Evolutionary conservation across 2,888 invertebrate genomes (phyloP).

Genomic region (Lithophane semibrunnea): DNA sequence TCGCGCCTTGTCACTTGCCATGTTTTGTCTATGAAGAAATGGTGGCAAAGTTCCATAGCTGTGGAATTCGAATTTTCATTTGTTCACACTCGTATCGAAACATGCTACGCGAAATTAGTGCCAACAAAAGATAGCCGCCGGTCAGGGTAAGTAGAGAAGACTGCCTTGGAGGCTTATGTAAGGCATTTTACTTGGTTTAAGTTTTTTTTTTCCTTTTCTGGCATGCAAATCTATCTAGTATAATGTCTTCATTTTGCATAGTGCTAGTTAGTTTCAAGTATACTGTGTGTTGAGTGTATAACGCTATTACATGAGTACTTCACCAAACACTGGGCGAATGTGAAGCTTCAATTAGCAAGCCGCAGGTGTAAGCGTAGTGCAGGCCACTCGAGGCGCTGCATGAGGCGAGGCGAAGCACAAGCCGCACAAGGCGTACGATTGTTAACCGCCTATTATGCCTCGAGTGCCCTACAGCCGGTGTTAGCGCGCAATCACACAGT

Average conservation of each 20-base stretch:
- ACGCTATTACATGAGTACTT: conserved; percentile 49
- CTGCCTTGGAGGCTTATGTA: not conserved
- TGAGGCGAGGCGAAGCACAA: conserved; percentile 63
- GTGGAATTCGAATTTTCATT: not conserved
- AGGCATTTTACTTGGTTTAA: not conserved
- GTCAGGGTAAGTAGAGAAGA: not conserved
- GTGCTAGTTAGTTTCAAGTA: not conserved
- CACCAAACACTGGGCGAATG: conserved; percentile 54
- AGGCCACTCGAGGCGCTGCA: conserved; percentile 65
- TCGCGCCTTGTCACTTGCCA: conserved; percentile 47
- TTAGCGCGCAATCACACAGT: conserved; percentile 71
- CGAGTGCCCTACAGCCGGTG: conserved; percentile 73
- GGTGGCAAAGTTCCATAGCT: not conserved
- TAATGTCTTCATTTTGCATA: not conserved
- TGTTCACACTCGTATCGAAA: not conserved
- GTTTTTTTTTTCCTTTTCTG: not conserved
- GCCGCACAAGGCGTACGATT: conserved; percentile 74
- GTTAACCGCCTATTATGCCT: conserved; percentile 83
- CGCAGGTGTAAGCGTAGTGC: conserved; percentile 70
- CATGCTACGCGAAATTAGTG: not conserved
- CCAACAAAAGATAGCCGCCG: not conserved
- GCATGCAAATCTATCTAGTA: not conserved
- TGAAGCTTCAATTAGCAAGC: conserved; percentile 78
- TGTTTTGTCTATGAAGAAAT: conserved; percentile 19
- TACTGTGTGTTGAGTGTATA: conserved; percentile 31